Percentiles rank a stretch among this genome's conserved stretches.
Conservation (phyloP, 2,113 vertebrate genomes). For the Perca flavescens region DNA sequence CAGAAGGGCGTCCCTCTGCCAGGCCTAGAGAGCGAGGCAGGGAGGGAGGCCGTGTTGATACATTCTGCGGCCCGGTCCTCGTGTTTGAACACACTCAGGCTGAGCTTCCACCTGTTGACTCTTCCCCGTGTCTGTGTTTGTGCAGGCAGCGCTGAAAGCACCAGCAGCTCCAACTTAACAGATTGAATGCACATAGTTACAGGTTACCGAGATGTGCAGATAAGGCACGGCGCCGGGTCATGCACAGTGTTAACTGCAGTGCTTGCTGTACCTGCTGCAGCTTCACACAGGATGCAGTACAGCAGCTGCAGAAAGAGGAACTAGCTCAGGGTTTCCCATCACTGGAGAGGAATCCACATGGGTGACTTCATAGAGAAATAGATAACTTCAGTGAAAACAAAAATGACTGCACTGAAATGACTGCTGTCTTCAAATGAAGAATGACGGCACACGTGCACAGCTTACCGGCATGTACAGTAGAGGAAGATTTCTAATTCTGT, state of each 20-base stretch:
- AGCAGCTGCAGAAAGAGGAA: constrained; percentile 69
- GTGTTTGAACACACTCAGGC: constrained; percentile 71
- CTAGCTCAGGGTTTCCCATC: constrained; percentile 41
- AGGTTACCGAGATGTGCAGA: constrained; percentile 61
- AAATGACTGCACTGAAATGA: constrained; percentile 18
- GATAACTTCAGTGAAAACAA: constrained; percentile 15
- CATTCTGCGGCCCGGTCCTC: constrained; percentile 56
- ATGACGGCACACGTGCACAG: background rate
- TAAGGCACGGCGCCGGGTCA: constrained; percentile 47
- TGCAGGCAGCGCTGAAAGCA: constrained; percentile 56
- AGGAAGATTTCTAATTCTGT: background rate
- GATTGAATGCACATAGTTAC: constrained; percentile 45
- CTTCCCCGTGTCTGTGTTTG: constrained; percentile 63
- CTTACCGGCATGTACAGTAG: background rate
- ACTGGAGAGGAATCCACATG: constrained; percentile 39
- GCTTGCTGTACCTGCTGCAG: constrained; percentile 43
- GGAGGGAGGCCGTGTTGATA: constrained; percentile 44
- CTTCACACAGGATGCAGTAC: constrained; percentile 52
- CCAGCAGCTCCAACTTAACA: constrained; percentile 15
- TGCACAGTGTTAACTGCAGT: background rate
- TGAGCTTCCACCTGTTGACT: constrained; percentile 72
- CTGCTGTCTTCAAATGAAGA: background rate
- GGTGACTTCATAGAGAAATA: constrained; percentile 44
- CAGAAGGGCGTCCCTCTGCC: constrained; percentile 69
- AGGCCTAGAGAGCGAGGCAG: constrained; percentile 25